Conservation (phyloP, 1,140 invertebrate species). For the Odontomachus brunneus region DNA sequence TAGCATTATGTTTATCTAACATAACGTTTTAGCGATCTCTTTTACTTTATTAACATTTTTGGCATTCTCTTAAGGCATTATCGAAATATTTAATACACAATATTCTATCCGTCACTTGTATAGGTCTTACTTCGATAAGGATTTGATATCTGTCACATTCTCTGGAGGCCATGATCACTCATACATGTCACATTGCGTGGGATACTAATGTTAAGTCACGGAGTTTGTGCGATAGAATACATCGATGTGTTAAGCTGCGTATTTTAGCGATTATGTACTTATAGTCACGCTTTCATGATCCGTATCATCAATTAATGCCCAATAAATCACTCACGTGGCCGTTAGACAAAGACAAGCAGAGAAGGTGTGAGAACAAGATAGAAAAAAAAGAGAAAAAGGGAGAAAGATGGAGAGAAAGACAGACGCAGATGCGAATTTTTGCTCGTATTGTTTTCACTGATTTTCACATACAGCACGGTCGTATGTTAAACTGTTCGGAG, state of each 20-base stretch:
- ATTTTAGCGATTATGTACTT: background rate
- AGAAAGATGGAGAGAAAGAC: background rate
- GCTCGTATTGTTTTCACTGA: constrained; percentile 23
- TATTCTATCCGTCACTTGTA: no score
- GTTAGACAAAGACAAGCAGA: no score
- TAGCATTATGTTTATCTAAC: no score
- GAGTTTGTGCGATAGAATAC: no score
- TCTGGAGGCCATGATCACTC: background rate
- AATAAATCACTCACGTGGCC: constrained; percentile 19
- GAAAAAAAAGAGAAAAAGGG: background rate
- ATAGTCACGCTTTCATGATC: constrained; percentile 39
- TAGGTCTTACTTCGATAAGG: no score
- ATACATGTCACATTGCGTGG: background rate
- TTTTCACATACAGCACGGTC: background rate
- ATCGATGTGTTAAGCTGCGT: no score
- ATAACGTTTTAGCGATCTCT: no score
- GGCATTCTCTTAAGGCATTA: no score
- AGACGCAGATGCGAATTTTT: constrained; percentile 8
- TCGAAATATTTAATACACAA: no score
- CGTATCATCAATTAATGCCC: constrained; percentile 14
- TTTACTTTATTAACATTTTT: no score
- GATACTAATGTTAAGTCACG: background rate
- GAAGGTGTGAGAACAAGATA: no score
- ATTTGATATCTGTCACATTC: background rate
- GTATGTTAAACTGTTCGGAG: constrained; percentile 32